Evolutionary conservation across 2,797 vertebrate genomes (phyloP).

Genomic region (Coregonus suidteri): DNA sequence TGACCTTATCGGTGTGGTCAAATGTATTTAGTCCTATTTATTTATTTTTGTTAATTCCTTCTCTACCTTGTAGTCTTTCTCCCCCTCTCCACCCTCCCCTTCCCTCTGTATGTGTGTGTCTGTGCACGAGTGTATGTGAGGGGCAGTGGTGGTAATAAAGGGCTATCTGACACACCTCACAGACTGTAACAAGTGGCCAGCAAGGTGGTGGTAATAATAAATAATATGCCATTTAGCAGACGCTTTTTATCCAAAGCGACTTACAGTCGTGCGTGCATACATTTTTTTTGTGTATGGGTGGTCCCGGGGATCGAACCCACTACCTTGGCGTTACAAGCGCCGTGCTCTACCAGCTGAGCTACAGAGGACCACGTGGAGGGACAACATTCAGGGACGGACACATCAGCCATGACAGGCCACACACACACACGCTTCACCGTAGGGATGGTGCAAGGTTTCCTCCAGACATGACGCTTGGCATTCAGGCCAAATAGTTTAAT

Average conservation of each 20-base stretch:
- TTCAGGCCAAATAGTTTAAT: no score
- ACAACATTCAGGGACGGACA: constrained; percentile 44
- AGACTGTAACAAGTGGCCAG: constrained; percentile 45
- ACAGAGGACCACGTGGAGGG: no score
- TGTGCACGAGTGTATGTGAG: constrained; percentile 7
- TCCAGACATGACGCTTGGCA: no score
- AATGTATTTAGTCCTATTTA: constrained; percentile 80
- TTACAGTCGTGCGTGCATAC: no score
- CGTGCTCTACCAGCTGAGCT: no score
- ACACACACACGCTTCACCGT: background rate
- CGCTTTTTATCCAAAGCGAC: no score
- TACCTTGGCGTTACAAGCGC: no score
- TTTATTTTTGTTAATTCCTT: constrained; percentile 61
- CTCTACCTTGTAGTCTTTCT: constrained; percentile 33
- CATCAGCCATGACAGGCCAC: constrained; percentile 37
- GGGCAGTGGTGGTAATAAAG: constrained; percentile 57
- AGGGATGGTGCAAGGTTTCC: no score
- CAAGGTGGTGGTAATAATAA: no score
- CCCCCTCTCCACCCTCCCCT: background rate
- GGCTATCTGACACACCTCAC: constrained; percentile 66
- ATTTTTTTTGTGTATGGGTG: no score
- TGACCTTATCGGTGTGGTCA: constrained; percentile 78
- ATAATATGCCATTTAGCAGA: no score
- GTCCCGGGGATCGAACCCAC: no score
- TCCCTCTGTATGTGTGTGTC: background rate